phyloP scores from a whole-genome alignment of 2,113 vertebrate genomes.

The Myotis yumanensis region DNA sequence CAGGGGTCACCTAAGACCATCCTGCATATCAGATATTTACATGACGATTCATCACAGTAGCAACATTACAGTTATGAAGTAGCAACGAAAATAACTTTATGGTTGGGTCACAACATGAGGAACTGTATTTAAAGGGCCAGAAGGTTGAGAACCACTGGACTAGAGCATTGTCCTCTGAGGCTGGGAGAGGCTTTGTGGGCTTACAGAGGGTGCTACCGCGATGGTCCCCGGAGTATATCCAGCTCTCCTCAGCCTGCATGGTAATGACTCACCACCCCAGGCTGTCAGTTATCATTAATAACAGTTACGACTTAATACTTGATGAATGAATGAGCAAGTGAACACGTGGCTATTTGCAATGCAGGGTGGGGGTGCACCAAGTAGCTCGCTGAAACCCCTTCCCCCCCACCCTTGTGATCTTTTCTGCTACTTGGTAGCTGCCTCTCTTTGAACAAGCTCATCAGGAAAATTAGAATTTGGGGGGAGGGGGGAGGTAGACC shows the following conservation, averaged over 20 bases:
- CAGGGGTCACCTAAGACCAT: no score
- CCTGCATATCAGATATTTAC: no score
- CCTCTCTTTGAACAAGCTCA: not conserved
- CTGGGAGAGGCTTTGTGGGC: not conserved
- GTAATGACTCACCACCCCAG: accelerated
- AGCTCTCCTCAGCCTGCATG: accelerated
- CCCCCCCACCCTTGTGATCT: no score
- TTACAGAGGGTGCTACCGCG: not conserved
- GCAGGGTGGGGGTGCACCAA: no score
- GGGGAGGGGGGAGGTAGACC: not conserved
- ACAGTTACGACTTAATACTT: not conserved
- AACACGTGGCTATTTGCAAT: not conserved
- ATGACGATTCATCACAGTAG: no score
- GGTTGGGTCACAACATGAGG: no score
- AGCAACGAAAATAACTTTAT: no score
- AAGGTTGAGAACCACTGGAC: no score
- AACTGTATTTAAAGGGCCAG: no score
- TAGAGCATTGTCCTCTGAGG: not conserved
- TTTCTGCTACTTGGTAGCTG: not conserved
- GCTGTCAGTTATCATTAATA: not conserved
- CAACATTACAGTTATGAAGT: no score
- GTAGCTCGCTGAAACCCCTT: not conserved
- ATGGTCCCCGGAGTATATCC: accelerated
- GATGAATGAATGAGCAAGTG: not conserved
- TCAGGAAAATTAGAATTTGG: not conserved